Base-by-base conservation (phyloP, 1,140 invertebrate genomes). In the Rhysida immarginata region DNA sequence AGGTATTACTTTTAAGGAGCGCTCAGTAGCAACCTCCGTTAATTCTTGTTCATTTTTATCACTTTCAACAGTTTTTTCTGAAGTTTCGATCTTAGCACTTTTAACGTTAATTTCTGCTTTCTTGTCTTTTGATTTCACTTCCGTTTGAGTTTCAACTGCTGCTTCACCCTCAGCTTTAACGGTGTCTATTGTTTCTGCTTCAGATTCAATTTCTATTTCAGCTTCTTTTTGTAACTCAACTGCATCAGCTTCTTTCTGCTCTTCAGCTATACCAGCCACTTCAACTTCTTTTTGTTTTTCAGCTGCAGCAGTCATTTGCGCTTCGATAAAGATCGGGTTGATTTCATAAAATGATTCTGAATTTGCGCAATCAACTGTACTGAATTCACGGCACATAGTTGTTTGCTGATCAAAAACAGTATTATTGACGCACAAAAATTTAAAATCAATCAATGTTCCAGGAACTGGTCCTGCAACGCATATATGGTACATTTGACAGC, bases 401-500 rank as follows among this genome's bases (percentile, higher is more conserved):
- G 62, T 67, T 48, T 60, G 58, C 58, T 73, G 71, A 58, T 71
- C 65, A 58, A 73, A 72, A 44, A 67, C 61, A 0, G 71, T 73
- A 16, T 63, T 66, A 21, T 61, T 62, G 13, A 68, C 67, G 56
- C 71, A 73, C 25, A 66, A 58, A 52, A 72, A 72, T 42, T 65
- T 66, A 42, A 66, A 64, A 58, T 68, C 64, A 16, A 60, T 59
- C 13, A 67, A 56, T n/a, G 64, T 66, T 46, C 46, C 61, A 59
- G 29, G 5, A n/a, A 5, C 41, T n/a, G 16, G 3, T 14, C 84
- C 84, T 58, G 87, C 81, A 26, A 85, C 85, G 67, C 87, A 91
- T 46, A 91, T 84, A 66, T 92, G 88, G 70, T 91, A 92, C 74
- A 91, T 85, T 71, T 92, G 89, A 71, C 89, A 93, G 64, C 88